phyloP scores from a whole-genome alignment of 2,113 vertebrate species.

The Tonatia bakeri region DNA sequence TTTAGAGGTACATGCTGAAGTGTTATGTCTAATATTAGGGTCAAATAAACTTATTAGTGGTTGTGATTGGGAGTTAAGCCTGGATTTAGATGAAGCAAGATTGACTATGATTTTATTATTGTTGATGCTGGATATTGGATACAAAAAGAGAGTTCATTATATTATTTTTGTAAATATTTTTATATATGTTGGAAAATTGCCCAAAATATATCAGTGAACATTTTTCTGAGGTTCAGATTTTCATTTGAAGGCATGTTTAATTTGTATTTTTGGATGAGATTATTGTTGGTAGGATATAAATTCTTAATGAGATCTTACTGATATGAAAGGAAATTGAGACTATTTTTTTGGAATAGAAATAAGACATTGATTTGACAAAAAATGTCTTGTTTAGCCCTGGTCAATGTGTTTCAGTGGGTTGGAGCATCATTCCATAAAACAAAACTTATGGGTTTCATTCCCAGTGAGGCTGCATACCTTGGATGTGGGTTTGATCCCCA shows the following conservation, averaged over 20 bases:
- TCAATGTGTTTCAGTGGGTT: too few species aligned
- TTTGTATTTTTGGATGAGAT: background rate
- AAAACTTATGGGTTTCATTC: too few species aligned
- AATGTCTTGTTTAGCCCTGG: background rate
- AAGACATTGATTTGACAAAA: background rate
- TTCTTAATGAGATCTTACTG: background rate
- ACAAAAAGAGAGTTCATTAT: background rate
- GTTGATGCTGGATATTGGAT: background rate
- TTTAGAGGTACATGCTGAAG: background rate
- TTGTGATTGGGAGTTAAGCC: background rate
- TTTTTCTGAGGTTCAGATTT: background rate
- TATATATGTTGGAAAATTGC: background rate
- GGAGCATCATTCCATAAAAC: too few species aligned
- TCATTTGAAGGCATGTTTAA: background rate
- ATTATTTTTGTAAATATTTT: background rate
- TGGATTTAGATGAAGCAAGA: background rate
- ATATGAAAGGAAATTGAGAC: background rate
- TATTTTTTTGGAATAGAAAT: background rate
- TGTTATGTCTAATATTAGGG: background rate
- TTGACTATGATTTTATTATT: background rate
- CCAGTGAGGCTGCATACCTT: too few species aligned
- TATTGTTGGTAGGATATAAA: background rate
- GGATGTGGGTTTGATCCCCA: too few species aligned
- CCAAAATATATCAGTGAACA: background rate
- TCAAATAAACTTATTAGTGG: background rate